phyloP scores from a whole-genome alignment of 2,888 invertebrate genomes.

The Rhamnusium bicolor region DNA sequence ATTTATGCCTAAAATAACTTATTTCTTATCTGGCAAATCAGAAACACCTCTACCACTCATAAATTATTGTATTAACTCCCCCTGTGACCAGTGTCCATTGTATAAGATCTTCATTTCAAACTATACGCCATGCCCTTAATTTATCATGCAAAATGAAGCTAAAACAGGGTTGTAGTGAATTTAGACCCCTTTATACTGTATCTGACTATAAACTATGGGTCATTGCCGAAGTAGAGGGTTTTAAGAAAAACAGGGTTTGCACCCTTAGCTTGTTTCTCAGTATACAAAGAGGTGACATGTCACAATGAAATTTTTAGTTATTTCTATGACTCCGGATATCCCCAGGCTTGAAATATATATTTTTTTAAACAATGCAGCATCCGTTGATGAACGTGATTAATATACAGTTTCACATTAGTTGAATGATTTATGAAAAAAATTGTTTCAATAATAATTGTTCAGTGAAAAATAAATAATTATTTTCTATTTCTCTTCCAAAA shows the following conservation, averaged over 20 bases:
- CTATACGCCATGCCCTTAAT: constrained; percentile 5
- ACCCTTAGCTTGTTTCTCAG: neutral
- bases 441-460: too few relatives aligned
- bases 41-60: neutral
- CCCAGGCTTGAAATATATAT: too few relatives aligned
- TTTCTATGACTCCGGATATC: too few relatives aligned
- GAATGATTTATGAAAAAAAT: too few relatives aligned
- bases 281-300: neutral
- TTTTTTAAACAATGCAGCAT: too few relatives aligned
- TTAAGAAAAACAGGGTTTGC: neutral
- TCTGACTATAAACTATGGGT: neutral
- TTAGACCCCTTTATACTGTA: neutral
- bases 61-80: constrained; percentile 8
- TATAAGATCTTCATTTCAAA: constrained; percentile 16
- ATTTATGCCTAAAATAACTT: too few relatives aligned
- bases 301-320: neutral
- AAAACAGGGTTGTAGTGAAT: neutral
- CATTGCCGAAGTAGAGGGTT: constrained; percentile 2
- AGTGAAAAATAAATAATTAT: too few relatives aligned
- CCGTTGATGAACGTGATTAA: too few relatives aligned
- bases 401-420: too few relatives aligned
- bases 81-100: constrained; percentile 9
- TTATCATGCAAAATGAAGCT: constrained; percentile 3
- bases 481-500: too few relatives aligned
- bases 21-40: neutral